Evolutionary conservation across 2,113 vertebrate genomes (phyloP), one percentile per base, ranked within the genome.

Genomic region (Odontophorus gujanensis): DNA sequence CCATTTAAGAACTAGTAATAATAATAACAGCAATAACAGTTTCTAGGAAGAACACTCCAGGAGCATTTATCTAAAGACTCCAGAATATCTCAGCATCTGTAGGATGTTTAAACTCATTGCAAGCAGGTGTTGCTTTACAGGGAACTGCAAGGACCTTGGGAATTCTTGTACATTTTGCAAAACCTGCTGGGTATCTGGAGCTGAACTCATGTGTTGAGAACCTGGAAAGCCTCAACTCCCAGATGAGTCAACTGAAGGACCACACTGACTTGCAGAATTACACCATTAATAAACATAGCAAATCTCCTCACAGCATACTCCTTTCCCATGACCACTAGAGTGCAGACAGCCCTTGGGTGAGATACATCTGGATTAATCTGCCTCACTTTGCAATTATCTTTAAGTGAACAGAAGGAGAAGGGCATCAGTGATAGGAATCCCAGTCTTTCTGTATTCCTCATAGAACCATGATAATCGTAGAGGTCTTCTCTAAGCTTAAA

Each of bases 201-300:
- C 28, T 19, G 36, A 53, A 48, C 8, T 48, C 15, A 18, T 79
- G 19, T n/a, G 11, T 12, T 17, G 73, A 55, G 22, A 65, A 25
- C 53, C 21, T 51, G 58, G 63, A 38, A 81, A 71, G 11, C 32
- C 32, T 43, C 66, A 58, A 47, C 25, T 48, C 25, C 11, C 76
- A 68, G 13, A 2, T 7, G 5, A 45, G 66, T 73, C 59, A 22
- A 0, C 0, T 25, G 12, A 30, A n/a, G 38, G 38, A 63, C 13
- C 20, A 58, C 30, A 7, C 1, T 40, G 18, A 25, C 61, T 69
- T 69, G 42, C 10, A 53, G 47, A 53, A 26, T 45, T 66, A n/a
- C 4, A 9, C 45, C 47, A 17, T n/a, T 18, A 25, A n/a, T 34
- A 69, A 59, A 55, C 17, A n/a, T 9, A 22, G 21, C 18, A 65